Percentiles rank a stretch among this genome's conserved stretches.
These are phyloP conservation scores for Phortica okadai DNA, from an alignment of 2,888 invertebrate genomes.

Conservation along the genomic window DNA sequence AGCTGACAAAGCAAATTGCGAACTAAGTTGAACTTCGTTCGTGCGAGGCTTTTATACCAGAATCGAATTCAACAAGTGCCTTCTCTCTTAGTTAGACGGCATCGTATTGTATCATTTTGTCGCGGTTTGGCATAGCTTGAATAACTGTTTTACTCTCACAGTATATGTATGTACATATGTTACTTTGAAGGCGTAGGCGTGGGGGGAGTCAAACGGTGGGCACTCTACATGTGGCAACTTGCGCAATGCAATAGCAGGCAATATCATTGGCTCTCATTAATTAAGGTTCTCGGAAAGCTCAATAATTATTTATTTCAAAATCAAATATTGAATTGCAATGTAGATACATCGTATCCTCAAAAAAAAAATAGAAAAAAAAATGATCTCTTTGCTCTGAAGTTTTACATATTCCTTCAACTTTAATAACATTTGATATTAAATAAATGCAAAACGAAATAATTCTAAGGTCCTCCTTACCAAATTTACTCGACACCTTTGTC, in stretches of 20 bases:
- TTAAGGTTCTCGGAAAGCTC: not conserved
- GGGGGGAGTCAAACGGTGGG: not conserved
- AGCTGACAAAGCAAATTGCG: constrained; percentile 13
- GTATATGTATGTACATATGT: constrained; percentile 23
- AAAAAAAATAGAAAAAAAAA: too few species aligned
- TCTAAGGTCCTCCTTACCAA: not conserved
- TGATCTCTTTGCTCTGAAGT: too few species aligned
- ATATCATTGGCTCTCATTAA: not conserved
- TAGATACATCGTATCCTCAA: too few species aligned
- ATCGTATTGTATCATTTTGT: not conserved
- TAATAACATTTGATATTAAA: too few species aligned
- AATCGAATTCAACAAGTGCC: constrained; percentile 32
- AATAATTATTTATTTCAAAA: not conserved
- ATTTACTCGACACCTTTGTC: not conserved
- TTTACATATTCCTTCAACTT: too few species aligned
- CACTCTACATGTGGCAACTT: not conserved
- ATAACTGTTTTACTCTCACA: constrained; percentile 23
- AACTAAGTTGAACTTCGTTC: constrained; percentile 7
- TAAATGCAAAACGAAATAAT: too few species aligned
- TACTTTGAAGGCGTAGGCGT: not conserved
- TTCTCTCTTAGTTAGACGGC: constrained; percentile 32
- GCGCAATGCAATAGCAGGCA: not conserved
- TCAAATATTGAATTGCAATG: too few species aligned
- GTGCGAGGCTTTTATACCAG: constrained; percentile 59
- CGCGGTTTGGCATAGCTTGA: constrained; percentile 17